These are phyloP conservation scores for Platanista minor DNA, from an alignment of 2,113 vertebrate genomes.

Conservation along the genomic window DNA sequence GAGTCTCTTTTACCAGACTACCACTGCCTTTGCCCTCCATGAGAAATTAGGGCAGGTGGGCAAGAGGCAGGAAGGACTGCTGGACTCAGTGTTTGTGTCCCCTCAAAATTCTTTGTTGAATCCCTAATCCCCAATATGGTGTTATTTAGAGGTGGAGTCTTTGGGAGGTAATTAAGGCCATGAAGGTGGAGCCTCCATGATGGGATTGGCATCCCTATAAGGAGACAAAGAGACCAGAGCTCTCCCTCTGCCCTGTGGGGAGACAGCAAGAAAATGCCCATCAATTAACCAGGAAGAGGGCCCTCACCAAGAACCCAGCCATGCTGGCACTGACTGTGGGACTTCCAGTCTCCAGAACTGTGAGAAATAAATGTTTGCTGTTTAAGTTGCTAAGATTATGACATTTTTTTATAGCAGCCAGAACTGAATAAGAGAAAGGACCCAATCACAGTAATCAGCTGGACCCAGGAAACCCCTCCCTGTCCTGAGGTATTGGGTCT, in stretches of 20 bases:
- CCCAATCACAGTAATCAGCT: not conserved
- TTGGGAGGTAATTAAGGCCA: not conserved
- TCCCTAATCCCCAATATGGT: not conserved
- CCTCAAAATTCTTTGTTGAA: not conserved
- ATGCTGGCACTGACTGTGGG: not conserved
- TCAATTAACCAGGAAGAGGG: not conserved
- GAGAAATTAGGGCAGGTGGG: not conserved
- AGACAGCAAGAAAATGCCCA: not conserved
- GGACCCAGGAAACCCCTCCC: not conserved
- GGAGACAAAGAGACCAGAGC: not conserved
- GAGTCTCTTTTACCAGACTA: not conserved
- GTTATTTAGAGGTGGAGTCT: not conserved
- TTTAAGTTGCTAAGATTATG: not conserved
- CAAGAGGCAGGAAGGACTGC: not conserved
- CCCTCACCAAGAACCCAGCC: not conserved
- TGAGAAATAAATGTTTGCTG: not conserved
- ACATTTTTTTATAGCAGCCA: not conserved
- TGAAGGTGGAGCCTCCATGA: too few relatives aligned
- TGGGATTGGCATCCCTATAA: not conserved
- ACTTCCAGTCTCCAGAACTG: not conserved
- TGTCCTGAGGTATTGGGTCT: not conserved
- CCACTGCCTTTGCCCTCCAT: not conserved
- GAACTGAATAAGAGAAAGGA: not conserved
- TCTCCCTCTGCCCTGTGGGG: not conserved
- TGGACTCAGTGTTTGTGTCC: not conserved